Evolutionary conservation across 1,140 invertebrate genomes (phyloP).

Genomic region (Megalonaias nervosa): DNA sequence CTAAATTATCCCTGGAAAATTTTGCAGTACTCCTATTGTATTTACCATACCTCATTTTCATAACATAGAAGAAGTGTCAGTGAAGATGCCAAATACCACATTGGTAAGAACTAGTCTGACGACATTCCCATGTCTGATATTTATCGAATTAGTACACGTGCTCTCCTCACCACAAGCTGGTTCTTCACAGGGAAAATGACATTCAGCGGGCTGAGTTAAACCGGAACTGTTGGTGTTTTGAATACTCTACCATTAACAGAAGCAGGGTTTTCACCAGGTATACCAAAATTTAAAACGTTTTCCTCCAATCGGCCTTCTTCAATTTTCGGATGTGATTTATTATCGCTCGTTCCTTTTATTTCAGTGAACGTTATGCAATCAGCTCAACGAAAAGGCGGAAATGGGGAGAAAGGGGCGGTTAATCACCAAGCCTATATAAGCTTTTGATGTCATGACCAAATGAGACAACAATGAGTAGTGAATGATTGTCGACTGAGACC

Average conservation of each 20-base stretch:
- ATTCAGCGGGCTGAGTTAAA: conserved; percentile 53
- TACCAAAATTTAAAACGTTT: conserved; percentile 63
- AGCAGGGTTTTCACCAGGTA: conserved; percentile 53
- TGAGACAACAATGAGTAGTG: conserved; percentile 82
- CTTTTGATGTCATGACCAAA: conserved; percentile 86
- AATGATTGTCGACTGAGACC: conserved; percentile 88
- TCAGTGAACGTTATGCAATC: conserved; percentile 44
- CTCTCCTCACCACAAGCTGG: conserved; percentile 35
- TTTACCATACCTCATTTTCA: conserved; percentile 73
- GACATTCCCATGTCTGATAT: conserved; percentile 41
- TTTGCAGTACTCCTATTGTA: conserved; percentile 59
- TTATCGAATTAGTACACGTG: conserved; percentile 32
- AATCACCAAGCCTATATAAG: conserved; percentile 75
- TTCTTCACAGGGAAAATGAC: conserved; percentile 39
- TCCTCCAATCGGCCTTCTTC: conserved; percentile 39
- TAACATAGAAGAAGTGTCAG: conserved; percentile 82
- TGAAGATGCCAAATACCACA: conserved; percentile 80
- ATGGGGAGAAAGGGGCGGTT: conserved; percentile 60
- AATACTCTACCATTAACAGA: conserved; percentile 58
- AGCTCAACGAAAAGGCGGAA: conserved; percentile 37
- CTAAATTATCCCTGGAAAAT: conserved; percentile 48
- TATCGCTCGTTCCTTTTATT: conserved; percentile 31
- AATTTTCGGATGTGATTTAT: conserved; percentile 32
- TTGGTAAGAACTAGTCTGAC: conserved; percentile 58
- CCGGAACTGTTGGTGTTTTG: conserved; percentile 45